Conservation (phyloP, 2,888 invertebrate species). For the Dicyrtoma fusca region DNA sequence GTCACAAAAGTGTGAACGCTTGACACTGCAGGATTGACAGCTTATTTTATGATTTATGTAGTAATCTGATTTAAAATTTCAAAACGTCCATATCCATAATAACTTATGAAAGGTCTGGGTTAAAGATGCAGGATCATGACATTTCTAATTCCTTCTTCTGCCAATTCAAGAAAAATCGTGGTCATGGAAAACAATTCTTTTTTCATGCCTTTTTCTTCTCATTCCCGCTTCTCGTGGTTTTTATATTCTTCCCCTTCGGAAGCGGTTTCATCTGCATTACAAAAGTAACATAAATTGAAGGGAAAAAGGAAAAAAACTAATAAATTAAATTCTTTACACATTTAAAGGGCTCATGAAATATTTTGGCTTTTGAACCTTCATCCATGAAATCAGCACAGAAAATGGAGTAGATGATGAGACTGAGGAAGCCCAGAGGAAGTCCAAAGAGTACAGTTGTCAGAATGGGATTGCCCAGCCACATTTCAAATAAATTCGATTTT, state of each 20-base stretch:
- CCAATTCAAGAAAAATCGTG: too few species aligned
- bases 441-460: slow-evolving; percentile 92
- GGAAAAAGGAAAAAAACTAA: neutral
- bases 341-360: neutral
- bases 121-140: too few species aligned
- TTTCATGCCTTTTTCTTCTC: neutral
- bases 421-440: slow-evolving; percentile 88
- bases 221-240: slow-evolving; percentile 33
- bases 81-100: too few species aligned
- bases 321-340: neutral
- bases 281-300: neutral
- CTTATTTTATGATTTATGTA: too few species aligned
- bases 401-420: slow-evolving; percentile 91
- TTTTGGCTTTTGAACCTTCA: slow-evolving; percentile 82
- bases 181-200: too few species aligned
- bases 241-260: slow-evolving; percentile 15
- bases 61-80: too few species aligned
- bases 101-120: too few species aligned
- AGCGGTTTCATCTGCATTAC: neutral
- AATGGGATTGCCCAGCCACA: slow-evolving; percentile 93
- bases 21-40: too few species aligned
- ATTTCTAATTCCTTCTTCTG: too few species aligned
- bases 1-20: too few species aligned
- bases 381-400: slow-evolving; percentile 96
- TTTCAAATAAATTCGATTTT: slow-evolving; percentile 75